phyloP scores from a whole-genome alignment of 2,888 invertebrate genomes.

The Ephialtes manifestator region DNA sequence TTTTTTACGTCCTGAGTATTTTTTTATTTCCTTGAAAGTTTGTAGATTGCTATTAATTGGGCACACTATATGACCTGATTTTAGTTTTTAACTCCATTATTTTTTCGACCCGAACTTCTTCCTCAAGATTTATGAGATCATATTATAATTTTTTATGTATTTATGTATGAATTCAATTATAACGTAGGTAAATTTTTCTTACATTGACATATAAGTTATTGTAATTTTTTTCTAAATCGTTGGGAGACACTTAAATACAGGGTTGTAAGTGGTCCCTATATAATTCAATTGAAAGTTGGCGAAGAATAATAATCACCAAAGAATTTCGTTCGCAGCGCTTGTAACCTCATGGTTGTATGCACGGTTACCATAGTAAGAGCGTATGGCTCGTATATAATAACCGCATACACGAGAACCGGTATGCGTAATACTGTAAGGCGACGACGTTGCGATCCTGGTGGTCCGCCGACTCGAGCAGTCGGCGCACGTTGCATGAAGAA shows the following conservation, averaged over 20 bases:
- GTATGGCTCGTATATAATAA: conserved; percentile 56
- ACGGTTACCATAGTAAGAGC: conserved; percentile 27
- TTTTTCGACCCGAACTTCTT: background rate
- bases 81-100: too few relatives aligned
- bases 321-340: conserved; percentile 34
- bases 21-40: background rate
- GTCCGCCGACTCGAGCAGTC: conserved; percentile 75
- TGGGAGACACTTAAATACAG: background rate
- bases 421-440: conserved; percentile 67
- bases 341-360: conserved; percentile 26
- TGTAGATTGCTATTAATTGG: background rate
- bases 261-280: background rate
- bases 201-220: too few relatives aligned
- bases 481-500: conserved; percentile 75
- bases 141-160: too few relatives aligned
- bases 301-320: conserved; percentile 13
- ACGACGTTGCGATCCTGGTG: conserved; percentile 76
- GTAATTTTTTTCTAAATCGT: background rate
- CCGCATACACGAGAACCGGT: conserved; percentile 76
- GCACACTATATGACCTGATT: too few relatives aligned
- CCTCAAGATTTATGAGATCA: background rate
- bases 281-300: conserved; percentile 15
- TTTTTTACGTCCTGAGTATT: background rate
- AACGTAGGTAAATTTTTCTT: background rate
- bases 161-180: background rate